Conservation (phyloP, 2,888 invertebrate genomes). For the Drosophila tanythrix region DNA sequence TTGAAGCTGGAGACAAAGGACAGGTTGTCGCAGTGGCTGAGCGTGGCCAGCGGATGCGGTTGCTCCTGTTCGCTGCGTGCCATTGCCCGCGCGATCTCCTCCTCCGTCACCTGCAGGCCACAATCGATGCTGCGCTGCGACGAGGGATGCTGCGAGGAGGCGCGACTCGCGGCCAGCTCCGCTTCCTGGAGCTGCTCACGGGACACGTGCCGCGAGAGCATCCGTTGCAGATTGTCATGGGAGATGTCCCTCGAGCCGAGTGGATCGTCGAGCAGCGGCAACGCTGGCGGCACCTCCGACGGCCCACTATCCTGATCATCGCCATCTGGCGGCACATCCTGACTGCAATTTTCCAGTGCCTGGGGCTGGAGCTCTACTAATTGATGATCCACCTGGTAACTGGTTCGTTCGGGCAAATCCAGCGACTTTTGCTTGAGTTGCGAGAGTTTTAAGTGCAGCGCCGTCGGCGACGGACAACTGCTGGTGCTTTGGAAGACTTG, state of each 20-base stretch:
- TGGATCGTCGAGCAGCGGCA: conserved; percentile 92
- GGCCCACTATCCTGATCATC: conserved; percentile 93
- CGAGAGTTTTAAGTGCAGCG: conserved; percentile 86
- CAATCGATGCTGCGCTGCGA: conserved; percentile 89
- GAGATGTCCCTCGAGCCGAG: conserved; percentile 93
- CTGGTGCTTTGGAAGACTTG: conserved; percentile 88
- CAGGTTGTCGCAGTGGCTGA: conserved; percentile 94
- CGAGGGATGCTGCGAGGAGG: conserved; percentile 90
- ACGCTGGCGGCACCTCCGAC: conserved; percentile 92
- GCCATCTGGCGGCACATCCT: conserved; percentile 84
- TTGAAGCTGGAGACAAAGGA: conserved; percentile 95
- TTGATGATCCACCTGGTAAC: conserved; percentile 85
- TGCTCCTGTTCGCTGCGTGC: conserved; percentile 86
- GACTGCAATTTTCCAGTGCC: conserved; percentile 37
- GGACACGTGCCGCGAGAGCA: conserved; percentile 85
- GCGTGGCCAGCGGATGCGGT: conserved; percentile 92
- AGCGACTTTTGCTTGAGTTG: conserved; percentile 87
- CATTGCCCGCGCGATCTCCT: conserved; percentile 95
- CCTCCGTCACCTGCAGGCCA: conserved; percentile 96
- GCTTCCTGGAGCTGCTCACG: conserved; percentile 89
- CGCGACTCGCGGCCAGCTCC: conserved; percentile 62
- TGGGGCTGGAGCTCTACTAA: conserved; percentile 51
- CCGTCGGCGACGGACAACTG: conserved; percentile 83
- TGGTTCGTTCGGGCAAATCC: conserved; percentile 71
- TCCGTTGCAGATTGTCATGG: conserved; percentile 90